Evolutionary conservation across 2,797 vertebrate genomes (phyloP).

Genomic region (Acestrorhynchus altus): DNA sequence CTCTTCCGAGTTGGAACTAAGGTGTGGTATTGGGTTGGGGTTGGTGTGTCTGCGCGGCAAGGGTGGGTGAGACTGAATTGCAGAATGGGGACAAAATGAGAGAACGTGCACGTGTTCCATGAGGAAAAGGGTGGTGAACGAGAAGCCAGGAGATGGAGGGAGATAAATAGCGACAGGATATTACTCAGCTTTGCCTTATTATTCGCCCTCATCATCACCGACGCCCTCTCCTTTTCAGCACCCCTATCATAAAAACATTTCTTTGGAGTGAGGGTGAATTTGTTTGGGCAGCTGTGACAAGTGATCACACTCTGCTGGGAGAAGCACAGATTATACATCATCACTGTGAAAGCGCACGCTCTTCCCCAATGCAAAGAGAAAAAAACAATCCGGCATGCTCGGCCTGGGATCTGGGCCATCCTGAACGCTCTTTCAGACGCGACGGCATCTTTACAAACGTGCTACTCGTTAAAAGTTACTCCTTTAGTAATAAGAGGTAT

Average conservation of each 20-base stretch:
- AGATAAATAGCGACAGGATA: slow-evolving; percentile 54
- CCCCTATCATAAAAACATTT: slow-evolving; percentile 37
- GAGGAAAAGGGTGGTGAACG: not conserved
- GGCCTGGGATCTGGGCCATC: too few species aligned
- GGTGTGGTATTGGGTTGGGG: slow-evolving; percentile 3
- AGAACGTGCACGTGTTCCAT: slow-evolving; percentile 8
- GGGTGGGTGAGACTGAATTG: slow-evolving; percentile 13
- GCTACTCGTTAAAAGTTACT: too few species aligned
- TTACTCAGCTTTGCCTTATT: slow-evolving; percentile 46
- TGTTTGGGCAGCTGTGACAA: slow-evolving; percentile 49
- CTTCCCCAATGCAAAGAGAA: not conserved
- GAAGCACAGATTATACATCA: slow-evolving; percentile 31
- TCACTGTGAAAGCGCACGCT: slow-evolving; percentile 7
- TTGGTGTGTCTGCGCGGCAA: not conserved
- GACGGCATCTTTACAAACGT: too few species aligned
- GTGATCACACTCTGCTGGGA: slow-evolving; percentile 29
- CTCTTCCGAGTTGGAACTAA: not conserved
- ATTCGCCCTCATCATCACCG: slow-evolving; percentile 39
- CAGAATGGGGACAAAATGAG: slow-evolving; percentile 28
- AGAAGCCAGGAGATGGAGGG: slow-evolving; percentile 26
- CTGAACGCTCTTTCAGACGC: too few species aligned
- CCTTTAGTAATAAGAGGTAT: too few species aligned
- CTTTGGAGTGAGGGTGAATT: slow-evolving; percentile 42
- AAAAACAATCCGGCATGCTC: slow-evolving; percentile 47
- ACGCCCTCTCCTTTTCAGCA: slow-evolving; percentile 20